A percentile compares a stretch with the other conserved stretches of the same genome.
These are phyloP conservation scores for Drosophila tripunctata DNA, from an alignment of 2,888 invertebrate genomes.

Conservation along the genomic window DNA sequence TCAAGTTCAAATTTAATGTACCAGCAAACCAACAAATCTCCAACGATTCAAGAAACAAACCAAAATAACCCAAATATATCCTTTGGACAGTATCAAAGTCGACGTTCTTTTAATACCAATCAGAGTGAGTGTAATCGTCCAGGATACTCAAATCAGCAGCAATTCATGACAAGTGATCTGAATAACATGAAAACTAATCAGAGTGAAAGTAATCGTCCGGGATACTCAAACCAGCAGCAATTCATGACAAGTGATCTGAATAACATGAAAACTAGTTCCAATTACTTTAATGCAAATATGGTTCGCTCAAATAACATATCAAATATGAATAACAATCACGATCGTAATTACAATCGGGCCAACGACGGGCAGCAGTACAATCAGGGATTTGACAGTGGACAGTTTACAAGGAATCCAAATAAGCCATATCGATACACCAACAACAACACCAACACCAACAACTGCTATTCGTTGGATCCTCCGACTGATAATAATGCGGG, in stretches of 20 bases:
- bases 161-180: constrained; percentile 4
- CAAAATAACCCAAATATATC: background rate
- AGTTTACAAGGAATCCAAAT: background rate
- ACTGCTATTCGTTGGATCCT: no score
- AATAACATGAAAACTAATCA: constrained; percentile 35
- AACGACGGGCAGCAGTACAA: no score
- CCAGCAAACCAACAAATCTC: background rate
- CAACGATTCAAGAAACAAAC: background rate
- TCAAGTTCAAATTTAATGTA: background rate
- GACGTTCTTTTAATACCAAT: no score
- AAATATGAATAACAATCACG: background rate
- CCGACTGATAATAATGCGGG: background rate
- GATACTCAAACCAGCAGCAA: background rate
- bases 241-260: constrained; percentile 14
- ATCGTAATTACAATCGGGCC: constrained; percentile 18
- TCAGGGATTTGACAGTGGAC: constrained; percentile 1
- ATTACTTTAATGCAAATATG: constrained; percentile 44
- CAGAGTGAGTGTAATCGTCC: background rate
- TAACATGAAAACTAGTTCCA: constrained; percentile 35
- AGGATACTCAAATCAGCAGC: background rate
- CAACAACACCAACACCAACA: background rate
- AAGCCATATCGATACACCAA: background rate
- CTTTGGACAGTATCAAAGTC: no score
- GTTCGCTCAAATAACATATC: constrained; percentile 36
- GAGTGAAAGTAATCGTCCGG: background rate